Percentiles rank a stretch among this genome's conserved stretches.
Evolutionary conservation across 2,888 invertebrate species (phyloP).

Genomic region (Holacanthella duospinosa): DNA sequence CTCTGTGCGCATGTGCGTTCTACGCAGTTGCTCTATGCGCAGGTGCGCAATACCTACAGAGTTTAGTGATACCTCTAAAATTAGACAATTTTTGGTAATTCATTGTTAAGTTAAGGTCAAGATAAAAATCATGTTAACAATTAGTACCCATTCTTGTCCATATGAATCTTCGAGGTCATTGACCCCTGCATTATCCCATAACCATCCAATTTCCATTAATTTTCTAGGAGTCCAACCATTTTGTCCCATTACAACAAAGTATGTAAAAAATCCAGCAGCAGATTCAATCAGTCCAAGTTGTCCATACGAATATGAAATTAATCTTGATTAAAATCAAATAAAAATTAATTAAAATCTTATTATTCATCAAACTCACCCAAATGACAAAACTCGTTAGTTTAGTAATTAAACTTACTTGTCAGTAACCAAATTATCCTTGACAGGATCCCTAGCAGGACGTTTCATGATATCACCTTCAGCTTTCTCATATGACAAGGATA

Average conservation of each 20-base stretch:
- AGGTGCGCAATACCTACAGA: no score
- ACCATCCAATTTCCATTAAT: slow-evolving; percentile 86
- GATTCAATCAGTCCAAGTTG: slow-evolving; percentile 99
- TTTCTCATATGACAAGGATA: slow-evolving; percentile 81
- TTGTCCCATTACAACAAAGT: slow-evolving; percentile 99
- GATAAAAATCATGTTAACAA: no score
- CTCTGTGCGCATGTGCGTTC: no score
- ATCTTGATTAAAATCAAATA: slow-evolving; percentile 2
- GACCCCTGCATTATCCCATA: slow-evolving; percentile 70
- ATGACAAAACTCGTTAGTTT: background rate
- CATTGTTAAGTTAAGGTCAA: no score
- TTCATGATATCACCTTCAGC: slow-evolving; percentile 92
- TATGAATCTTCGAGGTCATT: slow-evolving; percentile 59
- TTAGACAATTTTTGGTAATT: no score
- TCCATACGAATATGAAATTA: slow-evolving; percentile 95
- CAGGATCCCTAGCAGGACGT: slow-evolving; percentile 77
- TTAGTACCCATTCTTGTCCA: slow-evolving; percentile 62
- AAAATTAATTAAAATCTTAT: slow-evolving; percentile 5
- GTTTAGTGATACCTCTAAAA: no score
- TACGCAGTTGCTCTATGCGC: no score
- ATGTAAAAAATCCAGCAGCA: slow-evolving; percentile 97
- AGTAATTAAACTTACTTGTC: slow-evolving; percentile 57
- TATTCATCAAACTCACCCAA: no score
- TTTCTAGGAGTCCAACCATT: slow-evolving; percentile 87
- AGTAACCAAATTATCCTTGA: slow-evolving; percentile 85